Conservation (phyloP, 2,113 vertebrate genomes). For the Crotalus horridus region DNA sequence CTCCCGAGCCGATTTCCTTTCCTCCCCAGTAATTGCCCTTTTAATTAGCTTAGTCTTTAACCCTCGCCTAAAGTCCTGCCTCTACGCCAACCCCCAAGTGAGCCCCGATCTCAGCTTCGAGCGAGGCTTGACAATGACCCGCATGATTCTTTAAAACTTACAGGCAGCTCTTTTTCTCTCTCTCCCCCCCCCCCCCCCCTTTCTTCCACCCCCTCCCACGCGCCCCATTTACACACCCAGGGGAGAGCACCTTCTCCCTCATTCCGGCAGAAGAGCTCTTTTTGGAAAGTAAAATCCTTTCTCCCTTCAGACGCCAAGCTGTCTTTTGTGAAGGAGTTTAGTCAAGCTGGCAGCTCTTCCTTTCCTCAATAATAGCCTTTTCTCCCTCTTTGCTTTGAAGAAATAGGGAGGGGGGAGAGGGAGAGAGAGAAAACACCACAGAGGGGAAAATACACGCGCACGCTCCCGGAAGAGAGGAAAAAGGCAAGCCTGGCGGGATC, state of each 20-base stretch:
- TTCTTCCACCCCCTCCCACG: no score
- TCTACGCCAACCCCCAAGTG: neutral
- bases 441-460: neutral
- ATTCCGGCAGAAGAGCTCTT: neutral
- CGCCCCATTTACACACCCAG: neutral
- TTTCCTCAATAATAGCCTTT: neutral
- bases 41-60: constrained; percentile 15
- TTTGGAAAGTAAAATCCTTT: neutral
- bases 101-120: neutral
- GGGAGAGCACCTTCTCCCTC: neutral
- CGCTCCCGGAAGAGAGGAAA: neutral
- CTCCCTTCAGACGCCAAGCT: neutral
- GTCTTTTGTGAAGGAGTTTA: constrained; percentile 4
- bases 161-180: neutral
- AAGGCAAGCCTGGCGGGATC: neutral
- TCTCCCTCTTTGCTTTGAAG: neutral
- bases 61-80: neutral
- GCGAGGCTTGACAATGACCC: neutral
- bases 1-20: neutral
- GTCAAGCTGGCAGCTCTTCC: neutral
- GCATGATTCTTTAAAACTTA: constrained; percentile 1
- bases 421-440: no score
- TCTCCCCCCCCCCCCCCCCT: neutral
- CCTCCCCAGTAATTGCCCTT: constrained; percentile 10
- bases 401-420: neutral